Conservation (phyloP, 1,140 invertebrate genomes). For the Saccostrea cuccullata region DNA sequence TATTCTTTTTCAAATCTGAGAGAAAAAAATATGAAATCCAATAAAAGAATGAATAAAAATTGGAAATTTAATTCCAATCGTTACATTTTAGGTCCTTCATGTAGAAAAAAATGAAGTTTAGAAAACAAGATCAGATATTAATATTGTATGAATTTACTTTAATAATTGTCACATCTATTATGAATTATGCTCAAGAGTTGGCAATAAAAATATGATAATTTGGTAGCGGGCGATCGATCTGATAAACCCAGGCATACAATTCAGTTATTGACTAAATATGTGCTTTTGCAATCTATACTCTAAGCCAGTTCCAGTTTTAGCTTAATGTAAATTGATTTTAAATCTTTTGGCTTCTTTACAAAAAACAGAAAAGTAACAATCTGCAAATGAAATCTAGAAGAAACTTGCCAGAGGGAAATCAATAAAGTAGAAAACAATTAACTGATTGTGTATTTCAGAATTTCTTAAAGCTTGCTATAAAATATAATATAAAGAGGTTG, state of each 20-base stretch:
- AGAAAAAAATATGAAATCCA: too few species aligned
- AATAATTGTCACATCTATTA: too few species aligned
- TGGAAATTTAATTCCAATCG: too few species aligned
- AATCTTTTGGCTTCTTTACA: background rate
- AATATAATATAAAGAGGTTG: background rate
- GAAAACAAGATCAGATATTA: too few species aligned
- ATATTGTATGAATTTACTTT: too few species aligned
- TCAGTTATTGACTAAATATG: background rate
- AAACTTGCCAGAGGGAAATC: background rate
- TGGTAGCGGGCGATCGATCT: too few species aligned
- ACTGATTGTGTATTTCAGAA: background rate
- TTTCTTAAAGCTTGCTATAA: background rate
- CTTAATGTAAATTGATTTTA: background rate
- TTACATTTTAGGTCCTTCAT: too few species aligned
- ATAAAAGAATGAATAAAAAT: too few species aligned
- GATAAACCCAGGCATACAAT: background rate
- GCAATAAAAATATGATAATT: too few species aligned
- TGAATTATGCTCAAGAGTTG: too few species aligned
- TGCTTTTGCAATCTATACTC: background rate
- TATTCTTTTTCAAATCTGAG: too few species aligned
- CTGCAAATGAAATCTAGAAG: background rate
- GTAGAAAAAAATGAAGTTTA: too few species aligned
- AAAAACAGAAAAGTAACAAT: background rate
- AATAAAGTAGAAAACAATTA: background rate
- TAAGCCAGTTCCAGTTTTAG: background rate